Evolutionary conservation across 2,888 invertebrate genomes (phyloP).

Genomic region (Rhamnusium bicolor): DNA sequence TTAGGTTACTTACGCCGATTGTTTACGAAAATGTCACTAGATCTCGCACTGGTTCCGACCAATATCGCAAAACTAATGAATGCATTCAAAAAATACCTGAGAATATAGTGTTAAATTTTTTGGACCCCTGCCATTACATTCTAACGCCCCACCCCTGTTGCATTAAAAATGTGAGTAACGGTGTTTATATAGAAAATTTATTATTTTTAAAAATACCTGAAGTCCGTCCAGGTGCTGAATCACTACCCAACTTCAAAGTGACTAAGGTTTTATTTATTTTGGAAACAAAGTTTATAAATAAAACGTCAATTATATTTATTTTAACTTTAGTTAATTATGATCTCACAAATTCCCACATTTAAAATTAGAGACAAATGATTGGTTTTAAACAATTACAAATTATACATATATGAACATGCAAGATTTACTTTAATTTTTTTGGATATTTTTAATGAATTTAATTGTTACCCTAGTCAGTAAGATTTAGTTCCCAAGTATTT

Average conservation of each 20-base stretch:
- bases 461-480: too few species aligned
- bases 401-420: too few species aligned
- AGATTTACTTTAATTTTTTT: too few species aligned
- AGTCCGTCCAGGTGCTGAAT: not conserved
- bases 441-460: too few species aligned
- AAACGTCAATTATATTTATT: not conserved
- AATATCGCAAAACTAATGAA: slow-evolving; percentile 24
- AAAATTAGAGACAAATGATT: too few species aligned
- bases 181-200: slow-evolving; percentile 18
- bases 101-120: slow-evolving; percentile 26
- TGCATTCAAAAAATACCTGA: slow-evolving; percentile 23
- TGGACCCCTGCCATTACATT: slow-evolving; percentile 26
- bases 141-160: slow-evolving; percentile 8
- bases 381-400: too few species aligned
- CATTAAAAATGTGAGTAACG: slow-evolving; percentile 15
- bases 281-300: slow-evolving; percentile 9
- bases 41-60: slow-evolving; percentile 32
- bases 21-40: slow-evolving; percentile 22
- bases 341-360: not conserved
- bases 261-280: slow-evolving; percentile 14
- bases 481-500: too few species aligned
- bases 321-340: not conserved
- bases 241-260: not conserved
- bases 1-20: slow-evolving; percentile 25
- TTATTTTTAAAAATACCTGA: slow-evolving; percentile 23